Conservation (phyloP, 2,888 invertebrate species). For the Lasioglossum morio region DNA sequence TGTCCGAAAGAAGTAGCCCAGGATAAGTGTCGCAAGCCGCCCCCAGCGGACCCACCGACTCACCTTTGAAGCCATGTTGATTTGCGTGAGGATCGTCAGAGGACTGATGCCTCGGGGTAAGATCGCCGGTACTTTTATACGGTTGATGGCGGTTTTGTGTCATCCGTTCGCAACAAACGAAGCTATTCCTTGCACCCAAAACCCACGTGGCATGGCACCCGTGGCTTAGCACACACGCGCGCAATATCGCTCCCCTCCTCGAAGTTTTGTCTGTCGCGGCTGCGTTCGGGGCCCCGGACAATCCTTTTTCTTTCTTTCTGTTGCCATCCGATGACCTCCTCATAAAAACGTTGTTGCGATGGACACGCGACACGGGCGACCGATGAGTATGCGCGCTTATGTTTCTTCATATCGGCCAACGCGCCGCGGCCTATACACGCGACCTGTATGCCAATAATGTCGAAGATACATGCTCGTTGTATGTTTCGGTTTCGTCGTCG, state of each 20-base stretch:
- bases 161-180: conserved; percentile 70
- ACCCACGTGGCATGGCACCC: conserved; percentile 61
- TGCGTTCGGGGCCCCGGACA: not conserved
- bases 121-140: conserved; percentile 79
- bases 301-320: conserved; percentile 49
- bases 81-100: conserved; percentile 75
- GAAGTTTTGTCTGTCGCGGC: conserved; percentile 44
- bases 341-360: conserved; percentile 72
- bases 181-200: conserved; percentile 68
- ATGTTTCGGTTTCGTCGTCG: conserved; percentile 30
- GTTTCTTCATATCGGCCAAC: conserved; percentile 76
- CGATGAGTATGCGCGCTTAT: conserved; percentile 60
- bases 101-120: conserved; percentile 79
- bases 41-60: conserved; percentile 22
- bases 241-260: conserved; percentile 62
- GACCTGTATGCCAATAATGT: conserved; percentile 71
- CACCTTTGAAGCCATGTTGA: conserved; percentile 79
- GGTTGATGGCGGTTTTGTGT: conserved; percentile 65
- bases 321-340: conserved; percentile 72
- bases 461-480: conserved; percentile 36
- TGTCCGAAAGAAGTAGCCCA: not conserved
- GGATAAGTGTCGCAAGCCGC: not conserved
- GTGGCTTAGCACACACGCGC: conserved; percentile 26
- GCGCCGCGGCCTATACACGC: conserved; percentile 57
- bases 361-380: conserved; percentile 30